Evolutionary conservation across 2,888 invertebrate genomes (phyloP), one percentile per base, ranked within the genome.

Genomic region (Metopia argyrocephala): DNA sequence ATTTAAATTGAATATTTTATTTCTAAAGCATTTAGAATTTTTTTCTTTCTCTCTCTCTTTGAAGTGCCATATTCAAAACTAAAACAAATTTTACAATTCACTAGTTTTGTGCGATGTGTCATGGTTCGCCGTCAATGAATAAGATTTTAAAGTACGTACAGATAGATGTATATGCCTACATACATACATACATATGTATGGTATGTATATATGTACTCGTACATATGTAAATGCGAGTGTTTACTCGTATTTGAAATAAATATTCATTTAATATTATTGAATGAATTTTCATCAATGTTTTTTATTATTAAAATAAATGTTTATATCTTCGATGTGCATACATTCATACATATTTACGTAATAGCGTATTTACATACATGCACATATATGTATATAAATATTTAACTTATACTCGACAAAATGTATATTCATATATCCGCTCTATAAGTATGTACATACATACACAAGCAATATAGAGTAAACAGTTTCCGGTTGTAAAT

Each of bases 41-140:
- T 4, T 48, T 48, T n/a, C n/a, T 18, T 48, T 28, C 0, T 1
- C 0, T 5, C 5, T 64, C 70, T 57, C 25, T 70, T 65, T 61
- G 45, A 5, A 64, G 59, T 18, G 48, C 1, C 27, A 69, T 57
- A 66, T 66, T 69, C 56, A 25, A 81, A 78, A 78, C 78, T 78
- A 70, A 78, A 81, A 70, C 81, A 75, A 78, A 81, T 81, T 81
- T 78, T 74, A 74, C 76, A 81, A 70, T 70, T 78, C 74, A 81
- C 23, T 81, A 66, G 65, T 5, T 81, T 70, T 70, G 56, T 66
- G 65, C 46, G 45, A 74, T 64, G 52, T 61, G 25, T 38, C 15
- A 15, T 38, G 12, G 15, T 15, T 3, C 3, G n/a, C n/a, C n/a
- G n/a, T n/a, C n/a, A n/a, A n/a, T n/a, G n/a, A n/a, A n/a, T n/a